These are phyloP conservation scores for Cryptops parisi DNA, from an alignment of 2,888 invertebrate genomes.

Conservation along the genomic window DNA sequence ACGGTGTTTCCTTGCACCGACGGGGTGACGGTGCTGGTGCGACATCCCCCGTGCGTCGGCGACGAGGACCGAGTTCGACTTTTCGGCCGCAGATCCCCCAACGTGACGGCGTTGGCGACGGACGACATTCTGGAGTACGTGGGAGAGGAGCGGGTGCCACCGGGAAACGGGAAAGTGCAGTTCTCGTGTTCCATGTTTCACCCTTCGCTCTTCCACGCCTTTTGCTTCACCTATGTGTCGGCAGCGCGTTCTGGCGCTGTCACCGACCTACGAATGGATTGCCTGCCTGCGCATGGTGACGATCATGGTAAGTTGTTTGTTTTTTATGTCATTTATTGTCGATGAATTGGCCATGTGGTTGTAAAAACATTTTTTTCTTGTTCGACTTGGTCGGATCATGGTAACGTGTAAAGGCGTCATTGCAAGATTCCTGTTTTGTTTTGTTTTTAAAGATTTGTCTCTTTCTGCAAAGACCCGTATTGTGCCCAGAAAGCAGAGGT, in stretches of 20 bases:
- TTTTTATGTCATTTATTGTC: no score
- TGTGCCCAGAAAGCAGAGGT: no score
- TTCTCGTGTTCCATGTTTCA: conserved; percentile 20
- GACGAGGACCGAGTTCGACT: conserved; percentile 22
- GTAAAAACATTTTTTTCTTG: no score
- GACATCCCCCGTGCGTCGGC: conserved; percentile 22
- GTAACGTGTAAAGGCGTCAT: no score
- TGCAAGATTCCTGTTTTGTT: no score
- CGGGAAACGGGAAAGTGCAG: conserved; percentile 17
- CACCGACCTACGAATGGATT: conserved; percentile 19
- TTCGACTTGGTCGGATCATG: no score
- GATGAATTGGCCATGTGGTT: no score
- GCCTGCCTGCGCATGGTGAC: conserved; percentile 18
- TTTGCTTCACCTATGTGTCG: conserved; percentile 21
- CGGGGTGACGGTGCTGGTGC: conserved; percentile 20
- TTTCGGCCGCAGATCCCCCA: conserved; percentile 19
- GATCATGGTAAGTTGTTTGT: no score
- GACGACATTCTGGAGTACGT: conserved; percentile 17
- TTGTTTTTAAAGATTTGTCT: no score
- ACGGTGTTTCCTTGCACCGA: conserved; percentile 15
- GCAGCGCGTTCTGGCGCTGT: conserved; percentile 20
- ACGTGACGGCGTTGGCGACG: conserved; percentile 12
- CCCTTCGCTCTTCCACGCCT: conserved; percentile 18
- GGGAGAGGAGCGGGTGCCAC: conserved; percentile 18
- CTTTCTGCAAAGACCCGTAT: no score